A percentile compares a stretch with the other conserved stretches of the same genome.
Conservation (phyloP, 1,140 invertebrate genomes). For the Drosophila elegans region DNA sequence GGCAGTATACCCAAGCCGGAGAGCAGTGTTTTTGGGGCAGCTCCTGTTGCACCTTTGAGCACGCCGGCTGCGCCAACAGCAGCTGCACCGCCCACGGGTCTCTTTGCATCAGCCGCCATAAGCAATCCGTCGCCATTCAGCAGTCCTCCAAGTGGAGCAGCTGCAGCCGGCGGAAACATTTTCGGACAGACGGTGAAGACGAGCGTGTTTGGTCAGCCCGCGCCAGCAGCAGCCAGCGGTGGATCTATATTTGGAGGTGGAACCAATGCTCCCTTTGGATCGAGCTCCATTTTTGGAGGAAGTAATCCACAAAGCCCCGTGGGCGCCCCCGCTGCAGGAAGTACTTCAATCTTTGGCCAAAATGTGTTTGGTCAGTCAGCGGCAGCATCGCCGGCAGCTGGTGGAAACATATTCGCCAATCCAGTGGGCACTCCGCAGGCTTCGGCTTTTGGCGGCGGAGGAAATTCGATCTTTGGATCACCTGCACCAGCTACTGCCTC, state of each 20-base stretch:
- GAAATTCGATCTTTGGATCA: slow-evolving; percentile 65
- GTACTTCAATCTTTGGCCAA: slow-evolving; percentile 68
- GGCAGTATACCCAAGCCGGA: slow-evolving; percentile 75
- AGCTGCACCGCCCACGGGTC: slow-evolving; percentile 49
- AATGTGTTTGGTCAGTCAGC: slow-evolving; percentile 58
- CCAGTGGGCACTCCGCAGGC: slow-evolving; percentile 39
- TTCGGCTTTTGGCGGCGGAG: slow-evolving; percentile 44
- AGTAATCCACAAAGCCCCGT: slow-evolving; percentile 34
- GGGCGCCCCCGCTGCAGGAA: slow-evolving; percentile 28
- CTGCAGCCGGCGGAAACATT: slow-evolving; percentile 54
- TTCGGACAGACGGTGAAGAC: slow-evolving; percentile 60
- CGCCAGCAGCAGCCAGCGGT: slow-evolving; percentile 2
- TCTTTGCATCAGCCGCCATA: slow-evolving; percentile 62
- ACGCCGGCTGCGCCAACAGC: slow-evolving; percentile 22
- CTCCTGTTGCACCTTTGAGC: not conserved
- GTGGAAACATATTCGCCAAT: slow-evolving; percentile 60
- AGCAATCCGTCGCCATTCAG: slow-evolving; percentile 55
- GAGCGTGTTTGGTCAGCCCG: slow-evolving; percentile 46
- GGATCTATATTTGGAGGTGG: slow-evolving; percentile 77
- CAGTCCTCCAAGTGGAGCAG: slow-evolving; percentile 23
- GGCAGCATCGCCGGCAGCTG: slow-evolving; percentile 31
- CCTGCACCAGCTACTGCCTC: slow-evolving; percentile 32
- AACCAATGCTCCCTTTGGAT: slow-evolving; percentile 45
- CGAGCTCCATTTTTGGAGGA: slow-evolving; percentile 65
- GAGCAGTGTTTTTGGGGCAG: slow-evolving; percentile 61